Percentiles rank a stretch among this genome's conserved stretches.
Evolutionary conservation across 2,888 invertebrate species (phyloP).

Genomic region (Ellobium chinense): DNA sequence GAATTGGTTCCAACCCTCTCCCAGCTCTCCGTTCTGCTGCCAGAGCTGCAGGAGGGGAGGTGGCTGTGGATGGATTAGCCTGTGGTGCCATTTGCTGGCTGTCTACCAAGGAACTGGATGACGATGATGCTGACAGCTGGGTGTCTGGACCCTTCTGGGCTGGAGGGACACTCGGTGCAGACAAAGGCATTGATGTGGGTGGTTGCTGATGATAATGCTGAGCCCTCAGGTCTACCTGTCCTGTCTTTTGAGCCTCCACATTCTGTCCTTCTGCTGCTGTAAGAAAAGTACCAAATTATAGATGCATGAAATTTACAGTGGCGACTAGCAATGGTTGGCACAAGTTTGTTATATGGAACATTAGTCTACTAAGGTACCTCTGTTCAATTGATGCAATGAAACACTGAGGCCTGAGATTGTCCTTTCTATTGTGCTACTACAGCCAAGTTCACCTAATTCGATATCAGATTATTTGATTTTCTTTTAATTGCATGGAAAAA

Average conservation of each 20-base stretch:
- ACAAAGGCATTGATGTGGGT: neutral
- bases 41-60: neutral
- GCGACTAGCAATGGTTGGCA: too few relatives aligned
- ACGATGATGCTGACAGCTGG: conserved; percentile 7
- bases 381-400: too few relatives aligned
- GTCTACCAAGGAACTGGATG: conserved; percentile 5
- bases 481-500: too few relatives aligned
- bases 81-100: neutral
- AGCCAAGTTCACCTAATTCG: too few relatives aligned
- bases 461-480: too few relatives aligned
- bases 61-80: neutral
- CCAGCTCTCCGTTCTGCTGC: conserved; percentile 13
- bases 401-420: too few relatives aligned
- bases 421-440: too few relatives aligned
- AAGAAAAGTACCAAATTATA: too few relatives aligned
- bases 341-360: too few relatives aligned
- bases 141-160: conserved; percentile 16
- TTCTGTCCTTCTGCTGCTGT: too few relatives aligned
- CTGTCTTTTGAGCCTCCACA: neutral
- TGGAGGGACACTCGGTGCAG: neutral
- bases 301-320: too few relatives aligned
- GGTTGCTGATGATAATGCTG: conserved; percentile 12
- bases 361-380: too few relatives aligned
- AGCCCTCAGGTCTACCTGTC: neutral
- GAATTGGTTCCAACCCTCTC: conserved; percentile 17